A percentile compares a stretch with the other conserved stretches of the same genome.
Conservation (phyloP, 2,888 invertebrate species). For the Scotopteryx bipunctaria region DNA sequence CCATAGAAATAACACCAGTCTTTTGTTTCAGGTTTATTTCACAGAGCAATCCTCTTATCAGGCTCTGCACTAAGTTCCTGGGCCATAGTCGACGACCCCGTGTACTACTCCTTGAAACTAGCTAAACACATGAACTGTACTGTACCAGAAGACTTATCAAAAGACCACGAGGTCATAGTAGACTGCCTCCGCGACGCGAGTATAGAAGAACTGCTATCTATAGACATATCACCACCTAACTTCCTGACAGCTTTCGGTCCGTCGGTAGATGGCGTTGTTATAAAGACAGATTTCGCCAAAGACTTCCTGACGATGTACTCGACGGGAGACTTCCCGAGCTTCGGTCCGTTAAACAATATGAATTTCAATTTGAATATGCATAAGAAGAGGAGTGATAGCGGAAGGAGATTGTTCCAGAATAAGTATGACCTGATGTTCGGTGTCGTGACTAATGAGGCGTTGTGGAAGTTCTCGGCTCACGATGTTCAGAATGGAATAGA, state of each 20-base stretch:
- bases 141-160: conserved; percentile 90
- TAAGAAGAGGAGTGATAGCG: conserved; percentile 85
- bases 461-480: conserved; percentile 93
- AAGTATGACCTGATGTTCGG: conserved; percentile 95
- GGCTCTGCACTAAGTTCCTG: conserved; percentile 95
- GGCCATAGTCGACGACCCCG: conserved; percentile 95
- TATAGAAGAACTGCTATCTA: conserved; percentile 88
- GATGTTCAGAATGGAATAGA: conserved; percentile 94
- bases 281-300: conserved; percentile 93
- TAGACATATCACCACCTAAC: conserved; percentile 91
- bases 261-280: conserved; percentile 96
- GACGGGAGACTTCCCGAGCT: conserved; percentile 85
- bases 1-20: too few species aligned
- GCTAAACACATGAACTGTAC: conserved; percentile 92
- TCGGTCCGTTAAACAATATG: conserved; percentile 83
- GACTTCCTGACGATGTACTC: conserved; percentile 88
- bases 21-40: conserved; percentile 89
- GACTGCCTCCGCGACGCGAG: conserved; percentile 91
- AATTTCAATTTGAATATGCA: conserved; percentile 80
- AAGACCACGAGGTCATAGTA: conserved; percentile 92
- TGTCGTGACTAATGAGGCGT: conserved; percentile 95
- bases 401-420: conserved; percentile 83
- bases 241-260: conserved; percentile 95
- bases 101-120: conserved; percentile 90
- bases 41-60: conserved; percentile 92